phyloP scores from a whole-genome alignment of 2,113 vertebrate species.

The Petaurus breviceps region DNA sequence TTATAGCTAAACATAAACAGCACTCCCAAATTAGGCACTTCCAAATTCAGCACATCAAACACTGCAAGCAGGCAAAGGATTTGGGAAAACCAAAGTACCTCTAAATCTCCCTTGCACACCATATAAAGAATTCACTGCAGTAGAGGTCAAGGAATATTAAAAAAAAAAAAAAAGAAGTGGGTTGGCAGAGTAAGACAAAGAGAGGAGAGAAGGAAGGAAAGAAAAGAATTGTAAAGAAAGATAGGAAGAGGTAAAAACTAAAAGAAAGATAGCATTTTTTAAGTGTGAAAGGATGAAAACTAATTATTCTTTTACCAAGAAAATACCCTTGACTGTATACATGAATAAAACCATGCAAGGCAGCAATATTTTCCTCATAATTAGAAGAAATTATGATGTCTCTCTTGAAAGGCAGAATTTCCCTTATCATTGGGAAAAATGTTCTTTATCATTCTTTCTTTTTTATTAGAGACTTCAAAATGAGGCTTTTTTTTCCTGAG shows the following conservation, averaged over 20 bases:
- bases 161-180: constrained; percentile 35
- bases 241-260: constrained; percentile 21
- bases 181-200: background rate
- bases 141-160: constrained; percentile 67
- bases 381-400: constrained; percentile 80
- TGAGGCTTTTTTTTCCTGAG: constrained; percentile 71
- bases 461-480: constrained; percentile 75
- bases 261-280: constrained; percentile 69
- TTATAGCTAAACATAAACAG: constrained; percentile 62
- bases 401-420: constrained; percentile 78
- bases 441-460: constrained; percentile 75
- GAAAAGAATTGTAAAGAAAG: background rate
- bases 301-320: constrained; percentile 78
- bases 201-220: background rate
- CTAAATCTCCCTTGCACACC: constrained; percentile 69
- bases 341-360: constrained; percentile 75
- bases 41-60: constrained; percentile 69
- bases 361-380: constrained; percentile 76
- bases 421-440: constrained; percentile 80
- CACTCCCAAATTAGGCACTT: constrained; percentile 64
- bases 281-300: constrained; percentile 65
- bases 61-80: constrained; percentile 61
- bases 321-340: constrained; percentile 72
- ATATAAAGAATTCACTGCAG: constrained; percentile 71
- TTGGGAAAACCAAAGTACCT: constrained; percentile 66